A percentile compares a stretch with the other conserved stretches of the same genome.
These are phyloP conservation scores for Heliconius charithonia DNA, from an alignment of 2,888 invertebrate species.

Conservation along the genomic window DNA sequence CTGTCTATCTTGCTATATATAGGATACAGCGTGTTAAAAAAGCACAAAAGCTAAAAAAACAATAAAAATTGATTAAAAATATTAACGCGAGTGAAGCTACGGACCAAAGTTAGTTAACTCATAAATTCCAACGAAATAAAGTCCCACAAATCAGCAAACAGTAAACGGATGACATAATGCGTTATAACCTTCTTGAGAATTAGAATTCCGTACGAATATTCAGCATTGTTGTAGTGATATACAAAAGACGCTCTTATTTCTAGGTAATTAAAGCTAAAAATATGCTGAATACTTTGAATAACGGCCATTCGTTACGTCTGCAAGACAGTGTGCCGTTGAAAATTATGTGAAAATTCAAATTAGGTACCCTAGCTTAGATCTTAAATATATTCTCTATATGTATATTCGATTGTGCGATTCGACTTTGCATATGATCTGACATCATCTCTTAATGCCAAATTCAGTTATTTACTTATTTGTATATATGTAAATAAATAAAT, in stretches of 20 bases:
- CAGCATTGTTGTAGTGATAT: constrained; percentile 21
- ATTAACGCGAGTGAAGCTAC: neutral
- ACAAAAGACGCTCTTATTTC: constrained; percentile 3
- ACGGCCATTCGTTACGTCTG: constrained; percentile 6
- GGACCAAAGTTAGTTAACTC: neutral
- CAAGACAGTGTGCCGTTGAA: constrained; percentile 12
- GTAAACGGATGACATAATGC: constrained; percentile 31
- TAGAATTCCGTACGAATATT: constrained; percentile 22
- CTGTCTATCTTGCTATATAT: neutral
- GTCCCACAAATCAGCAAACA: neutral
- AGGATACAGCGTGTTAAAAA: neutral
- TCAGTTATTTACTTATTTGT: too few species aligned
- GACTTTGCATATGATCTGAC: neutral
- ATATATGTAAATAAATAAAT: too few species aligned
- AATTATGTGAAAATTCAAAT: constrained; percentile 24
- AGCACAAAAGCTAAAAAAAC: too few species aligned
- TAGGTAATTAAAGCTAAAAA: neutral
- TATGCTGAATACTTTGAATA: neutral
- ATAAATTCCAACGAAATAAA: neutral
- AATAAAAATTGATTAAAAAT: too few species aligned
- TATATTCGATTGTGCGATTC: neutral
- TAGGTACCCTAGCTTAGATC: neutral
- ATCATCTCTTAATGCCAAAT: too few species aligned
- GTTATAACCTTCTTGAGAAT: constrained; percentile 26
- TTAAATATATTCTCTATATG: too few species aligned